phyloP scores from a whole-genome alignment of 2,888 invertebrate genomes.

The Dynastes tityus region DNA sequence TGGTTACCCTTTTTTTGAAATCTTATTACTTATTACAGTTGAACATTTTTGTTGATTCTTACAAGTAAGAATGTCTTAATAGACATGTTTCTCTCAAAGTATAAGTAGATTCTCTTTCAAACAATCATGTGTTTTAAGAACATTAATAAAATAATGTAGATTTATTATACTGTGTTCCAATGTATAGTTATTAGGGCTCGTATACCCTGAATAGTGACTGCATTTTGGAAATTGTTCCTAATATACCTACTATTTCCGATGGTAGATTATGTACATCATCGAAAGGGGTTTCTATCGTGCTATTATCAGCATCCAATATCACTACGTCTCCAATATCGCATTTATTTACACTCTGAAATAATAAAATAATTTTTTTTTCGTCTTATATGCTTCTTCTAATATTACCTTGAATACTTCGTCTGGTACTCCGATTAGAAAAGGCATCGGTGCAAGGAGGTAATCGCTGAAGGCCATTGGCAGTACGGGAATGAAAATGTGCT shows the following conservation, averaged over 20 bases:
- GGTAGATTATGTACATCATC: constrained; percentile 93
- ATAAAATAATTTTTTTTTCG: constrained; percentile 38
- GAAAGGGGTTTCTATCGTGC: constrained; percentile 89
- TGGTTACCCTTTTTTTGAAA: no score
- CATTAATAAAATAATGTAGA: no score
- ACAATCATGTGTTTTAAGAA: no score
- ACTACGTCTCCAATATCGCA: constrained; percentile 96
- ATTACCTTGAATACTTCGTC: constrained; percentile 85
- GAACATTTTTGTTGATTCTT: no score
- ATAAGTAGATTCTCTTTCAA: no score
- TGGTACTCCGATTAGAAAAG: constrained; percentile 96
- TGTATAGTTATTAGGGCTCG: no score
- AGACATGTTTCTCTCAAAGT: no score
- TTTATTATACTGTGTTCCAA: no score
- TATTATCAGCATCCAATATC: constrained; percentile 93
- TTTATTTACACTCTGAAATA: constrained; percentile 80
- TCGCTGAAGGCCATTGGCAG: constrained; percentile 91
- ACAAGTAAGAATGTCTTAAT: no score
- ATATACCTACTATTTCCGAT: constrained; percentile 83
- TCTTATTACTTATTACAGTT: no score
- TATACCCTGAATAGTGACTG: no score
- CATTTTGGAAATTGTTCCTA: not conserved
- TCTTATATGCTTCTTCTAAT: constrained; percentile 28
- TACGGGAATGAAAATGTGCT: constrained; percentile 98
- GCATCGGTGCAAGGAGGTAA: constrained; percentile 96